Percentiles rank a stretch among this genome's conserved stretches.
Conservation (phyloP, 2,113 vertebrate genomes). For the Excalfactoria chinensis region DNA sequence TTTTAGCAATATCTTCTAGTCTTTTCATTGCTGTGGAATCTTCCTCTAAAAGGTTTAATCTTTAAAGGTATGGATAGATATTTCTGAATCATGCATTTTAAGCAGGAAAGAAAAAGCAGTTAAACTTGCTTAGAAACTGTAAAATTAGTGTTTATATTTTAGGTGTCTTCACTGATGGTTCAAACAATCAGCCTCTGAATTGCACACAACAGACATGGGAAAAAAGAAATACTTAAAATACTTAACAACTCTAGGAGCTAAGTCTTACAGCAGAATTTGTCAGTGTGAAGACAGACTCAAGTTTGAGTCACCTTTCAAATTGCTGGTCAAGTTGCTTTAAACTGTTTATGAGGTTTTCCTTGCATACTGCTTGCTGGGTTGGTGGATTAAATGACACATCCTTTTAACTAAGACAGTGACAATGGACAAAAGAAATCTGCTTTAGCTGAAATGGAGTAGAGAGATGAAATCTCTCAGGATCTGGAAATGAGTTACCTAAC, state of each 20-base stretch:
- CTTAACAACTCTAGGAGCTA: not conserved
- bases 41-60: slow-evolving; percentile 7
- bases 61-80: slow-evolving; percentile 43
- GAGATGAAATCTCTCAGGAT: not conserved
- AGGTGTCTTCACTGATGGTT: not conserved
- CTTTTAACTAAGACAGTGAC: not conserved
- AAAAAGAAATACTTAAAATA: not conserved
- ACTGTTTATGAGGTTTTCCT: not conserved
- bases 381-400: not conserved
- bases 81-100: slow-evolving; percentile 53
- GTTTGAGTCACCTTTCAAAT: not conserved
- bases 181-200: not conserved
- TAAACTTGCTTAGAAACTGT: not conserved
- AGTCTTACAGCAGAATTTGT: not conserved
- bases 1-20: slow-evolving; percentile 53
- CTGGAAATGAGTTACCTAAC: not conserved
- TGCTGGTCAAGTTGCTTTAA: not conserved
- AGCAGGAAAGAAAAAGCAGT: slow-evolving; percentile 37
- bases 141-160: not conserved
- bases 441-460: not conserved
- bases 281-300: not conserved
- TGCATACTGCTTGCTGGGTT: not conserved
- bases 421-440: not conserved
- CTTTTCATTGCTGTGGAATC: slow-evolving; percentile 50
- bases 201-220: not conserved